Evolutionary conservation across 2,888 invertebrate species (phyloP).

Genomic region (Platerodrilus igneus): DNA sequence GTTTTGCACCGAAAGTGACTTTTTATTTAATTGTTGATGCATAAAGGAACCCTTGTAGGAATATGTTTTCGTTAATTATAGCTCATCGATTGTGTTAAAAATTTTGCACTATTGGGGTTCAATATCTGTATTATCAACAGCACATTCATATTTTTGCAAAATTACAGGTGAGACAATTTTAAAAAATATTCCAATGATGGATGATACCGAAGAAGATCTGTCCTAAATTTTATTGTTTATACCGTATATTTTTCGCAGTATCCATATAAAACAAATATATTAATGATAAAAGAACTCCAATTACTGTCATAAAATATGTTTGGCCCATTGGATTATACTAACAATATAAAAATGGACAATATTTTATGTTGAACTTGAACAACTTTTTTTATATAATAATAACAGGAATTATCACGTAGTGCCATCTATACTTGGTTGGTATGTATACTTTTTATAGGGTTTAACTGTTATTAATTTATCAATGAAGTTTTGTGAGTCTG

Average conservation of each 20-base stretch:
- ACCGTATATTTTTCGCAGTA: slow-evolving; percentile 29
- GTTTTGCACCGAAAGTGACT: too few relatives aligned
- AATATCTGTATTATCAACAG: slow-evolving; percentile 26
- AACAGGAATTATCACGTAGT: slow-evolving; percentile 11
- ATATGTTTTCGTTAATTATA: slow-evolving; percentile 22
- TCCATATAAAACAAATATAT: slow-evolving; percentile 17
- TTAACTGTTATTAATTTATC: slow-evolving; percentile 20
- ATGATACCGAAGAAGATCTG: slow-evolving; percentile 21
- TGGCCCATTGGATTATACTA: slow-evolving; percentile 14
- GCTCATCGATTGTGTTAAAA: slow-evolving; percentile 25
- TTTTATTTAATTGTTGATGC: slow-evolving; percentile 27
- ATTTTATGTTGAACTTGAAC: slow-evolving; percentile 15
- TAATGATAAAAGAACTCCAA: slow-evolving; percentile 15
- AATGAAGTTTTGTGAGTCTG: too few relatives aligned
- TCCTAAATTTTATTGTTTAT: slow-evolving; percentile 25
- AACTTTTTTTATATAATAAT: slow-evolving; percentile 17
- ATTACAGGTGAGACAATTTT: slow-evolving; percentile 32
- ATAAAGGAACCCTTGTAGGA: slow-evolving; percentile 23
- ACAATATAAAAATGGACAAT: slow-evolving; percentile 14
- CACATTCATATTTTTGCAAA: slow-evolving; percentile 26
- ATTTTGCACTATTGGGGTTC: slow-evolving; percentile 31
- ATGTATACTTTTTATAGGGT: slow-evolving; percentile 31
- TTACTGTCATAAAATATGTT: slow-evolving; percentile 14
- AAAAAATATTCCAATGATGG: slow-evolving; percentile 28
- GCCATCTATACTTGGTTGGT: slow-evolving; percentile 24